Evolutionary conservation across 2,888 invertebrate species (phyloP).

Genomic region (Hemicrepidius hirtus): DNA sequence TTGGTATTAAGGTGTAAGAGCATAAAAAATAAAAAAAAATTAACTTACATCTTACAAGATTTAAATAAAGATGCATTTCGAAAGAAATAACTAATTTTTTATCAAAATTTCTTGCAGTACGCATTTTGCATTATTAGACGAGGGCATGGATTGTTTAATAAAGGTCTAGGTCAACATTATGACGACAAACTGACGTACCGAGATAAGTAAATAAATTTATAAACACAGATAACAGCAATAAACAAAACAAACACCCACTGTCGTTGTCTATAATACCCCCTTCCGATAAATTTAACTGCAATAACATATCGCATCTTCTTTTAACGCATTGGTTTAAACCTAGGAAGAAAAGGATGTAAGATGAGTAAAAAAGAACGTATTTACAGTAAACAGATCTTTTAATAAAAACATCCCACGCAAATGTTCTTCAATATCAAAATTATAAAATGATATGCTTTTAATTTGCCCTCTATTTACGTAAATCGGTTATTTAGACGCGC

Average conservation of each 20-base stretch:
- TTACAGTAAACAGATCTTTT: constrained; percentile 14
- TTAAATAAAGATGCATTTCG: too few species aligned
- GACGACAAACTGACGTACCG: constrained; percentile 23
- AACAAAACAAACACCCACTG: constrained; percentile 44
- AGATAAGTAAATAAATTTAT: constrained; percentile 13
- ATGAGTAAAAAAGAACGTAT: background rate
- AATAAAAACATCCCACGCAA: constrained; percentile 40
- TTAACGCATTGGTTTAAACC: background rate
- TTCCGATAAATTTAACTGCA: constrained; percentile 9
- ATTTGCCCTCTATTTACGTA: constrained; percentile 37
- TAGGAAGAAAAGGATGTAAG: background rate
- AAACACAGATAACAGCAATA: constrained; percentile 7
- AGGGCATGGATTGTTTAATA: constrained; percentile 22
- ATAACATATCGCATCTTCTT: background rate
- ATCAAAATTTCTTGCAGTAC: background rate
- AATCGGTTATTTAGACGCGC: constrained; percentile 21
- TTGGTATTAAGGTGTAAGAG: too few species aligned
- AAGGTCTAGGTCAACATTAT: constrained; percentile 38
- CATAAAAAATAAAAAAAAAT: too few species aligned
- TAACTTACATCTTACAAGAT: too few species aligned
- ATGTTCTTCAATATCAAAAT: constrained; percentile 28
- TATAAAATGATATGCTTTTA: constrained; percentile 13
- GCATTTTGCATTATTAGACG: constrained; percentile 25
- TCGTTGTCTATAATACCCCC: constrained; percentile 19
- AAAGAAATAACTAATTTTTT: too few species aligned